Conservation (phyloP, 2,113 vertebrate species). For the Panthera tigris region DNA sequence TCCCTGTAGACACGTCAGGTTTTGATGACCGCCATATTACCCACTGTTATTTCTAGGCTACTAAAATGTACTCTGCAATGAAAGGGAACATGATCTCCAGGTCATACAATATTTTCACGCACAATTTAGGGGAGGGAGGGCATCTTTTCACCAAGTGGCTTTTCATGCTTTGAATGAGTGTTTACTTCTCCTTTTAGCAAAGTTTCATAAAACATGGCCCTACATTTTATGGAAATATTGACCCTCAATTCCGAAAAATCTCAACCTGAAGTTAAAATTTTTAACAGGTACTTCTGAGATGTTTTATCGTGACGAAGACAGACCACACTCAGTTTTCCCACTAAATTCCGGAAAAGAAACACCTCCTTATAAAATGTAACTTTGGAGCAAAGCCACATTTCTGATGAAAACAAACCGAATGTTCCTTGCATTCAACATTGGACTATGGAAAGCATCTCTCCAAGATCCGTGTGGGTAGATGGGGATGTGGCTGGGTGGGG, state of each 20-base stretch:
- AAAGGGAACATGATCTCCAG: neutral
- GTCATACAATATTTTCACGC: neutral
- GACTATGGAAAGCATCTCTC: neutral
- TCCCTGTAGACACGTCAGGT: neutral
- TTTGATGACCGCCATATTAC: neutral
- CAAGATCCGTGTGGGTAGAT: neutral
- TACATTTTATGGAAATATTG: neutral
- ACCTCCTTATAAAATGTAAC: neutral
- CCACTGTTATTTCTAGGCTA: neutral
- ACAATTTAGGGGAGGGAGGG: neutral
- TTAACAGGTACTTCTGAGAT: neutral
- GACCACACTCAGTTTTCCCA: neutral
- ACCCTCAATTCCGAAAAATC: neutral
- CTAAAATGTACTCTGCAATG: neutral
- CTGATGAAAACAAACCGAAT: neutral
- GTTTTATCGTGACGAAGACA: neutral
- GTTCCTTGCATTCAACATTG: neutral
- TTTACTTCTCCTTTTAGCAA: neutral
- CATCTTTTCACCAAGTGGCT: neutral
- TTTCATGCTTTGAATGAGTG: neutral
- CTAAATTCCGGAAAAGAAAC: neutral
- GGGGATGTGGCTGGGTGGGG: fast-evolving
- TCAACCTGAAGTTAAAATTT: neutral
- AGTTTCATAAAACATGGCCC: neutral
- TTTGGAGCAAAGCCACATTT: no score